These are phyloP conservation scores for Hemibates koningsi DNA, from an alignment of 2,113 vertebrate genomes.

Conservation along the genomic window DNA sequence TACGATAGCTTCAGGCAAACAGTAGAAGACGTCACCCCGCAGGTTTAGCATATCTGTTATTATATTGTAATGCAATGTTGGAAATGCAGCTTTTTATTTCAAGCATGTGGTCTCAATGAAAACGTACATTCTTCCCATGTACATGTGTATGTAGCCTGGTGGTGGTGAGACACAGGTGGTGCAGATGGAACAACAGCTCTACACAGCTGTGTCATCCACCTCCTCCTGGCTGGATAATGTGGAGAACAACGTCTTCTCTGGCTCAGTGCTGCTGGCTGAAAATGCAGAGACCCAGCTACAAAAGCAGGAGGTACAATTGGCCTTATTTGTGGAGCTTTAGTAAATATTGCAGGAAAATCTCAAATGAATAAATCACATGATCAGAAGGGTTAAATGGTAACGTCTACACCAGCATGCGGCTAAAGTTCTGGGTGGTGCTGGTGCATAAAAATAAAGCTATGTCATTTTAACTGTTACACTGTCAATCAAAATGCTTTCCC, in stretches of 20 bases:
- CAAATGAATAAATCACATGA: background rate
- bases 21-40: conserved; percentile 77
- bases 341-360: background rate
- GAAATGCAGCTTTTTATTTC: background rate
- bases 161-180: conserved; percentile 54
- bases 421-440: background rate
- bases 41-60: conserved; percentile 27
- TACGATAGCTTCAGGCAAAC: conserved; percentile 78
- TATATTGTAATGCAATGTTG: background rate
- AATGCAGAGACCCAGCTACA: conserved; percentile 77
- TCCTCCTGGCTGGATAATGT: conserved; percentile 84
- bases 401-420: background rate
- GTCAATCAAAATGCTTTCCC: background rate
- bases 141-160: conserved; percentile 46
- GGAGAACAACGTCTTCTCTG: conserved; percentile 79
- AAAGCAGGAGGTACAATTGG: conserved; percentile 77
- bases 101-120: background rate
- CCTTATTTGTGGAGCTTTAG: background rate
- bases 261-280: conserved; percentile 75
- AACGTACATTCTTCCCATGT: background rate
- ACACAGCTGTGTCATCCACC: conserved; percentile 76
- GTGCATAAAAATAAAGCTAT: background rate
- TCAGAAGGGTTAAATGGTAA: background rate
- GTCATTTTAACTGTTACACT: background rate
- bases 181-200: conserved; percentile 81